These are phyloP conservation scores for Tetanocera ferruginea DNA, from an alignment of 2,888 invertebrate genomes.

Conservation along the genomic window DNA sequence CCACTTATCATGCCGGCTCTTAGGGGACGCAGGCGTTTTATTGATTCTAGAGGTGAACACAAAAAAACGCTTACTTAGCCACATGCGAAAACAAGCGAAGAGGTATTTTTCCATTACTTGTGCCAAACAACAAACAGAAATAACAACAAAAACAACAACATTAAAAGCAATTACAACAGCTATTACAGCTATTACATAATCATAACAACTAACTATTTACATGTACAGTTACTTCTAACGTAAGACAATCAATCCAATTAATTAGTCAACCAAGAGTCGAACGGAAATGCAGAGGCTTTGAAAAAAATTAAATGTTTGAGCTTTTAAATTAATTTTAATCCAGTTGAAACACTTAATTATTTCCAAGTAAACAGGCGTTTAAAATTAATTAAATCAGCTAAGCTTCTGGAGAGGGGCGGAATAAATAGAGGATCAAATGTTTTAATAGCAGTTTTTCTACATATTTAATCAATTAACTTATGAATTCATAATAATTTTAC, in stretches of 20 bases:
- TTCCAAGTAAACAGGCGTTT: too few species aligned
- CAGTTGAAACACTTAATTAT: too few species aligned
- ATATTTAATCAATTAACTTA: too few species aligned
- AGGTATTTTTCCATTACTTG: background rate
- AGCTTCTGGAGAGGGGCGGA: background rate
- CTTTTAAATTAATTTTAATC: too few species aligned
- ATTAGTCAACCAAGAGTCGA: background rate
- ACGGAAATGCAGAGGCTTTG: background rate
- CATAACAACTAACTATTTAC: background rate
- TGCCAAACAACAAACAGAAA: background rate
- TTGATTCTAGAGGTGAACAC: background rate
- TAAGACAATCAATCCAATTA: slow-evolving; percentile 12
- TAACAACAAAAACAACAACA: slow-evolving; percentile 1
- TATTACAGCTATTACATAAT: background rate
- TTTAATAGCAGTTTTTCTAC: too few species aligned
- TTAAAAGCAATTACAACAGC: background rate
- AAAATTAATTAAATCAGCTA: too few species aligned
- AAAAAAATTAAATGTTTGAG: background rate
- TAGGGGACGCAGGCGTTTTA: slow-evolving; percentile 7
- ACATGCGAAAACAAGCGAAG: background rate
- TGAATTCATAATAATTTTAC: too few species aligned
- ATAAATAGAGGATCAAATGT: background rate
- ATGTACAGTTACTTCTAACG: background rate
- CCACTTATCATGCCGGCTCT: too few species aligned
- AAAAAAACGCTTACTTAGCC: background rate